Evolutionary conservation across 2,797 vertebrate genomes (phyloP), one percentile per base, ranked within the genome.

Genomic region (Delichon dasypus): DNA sequence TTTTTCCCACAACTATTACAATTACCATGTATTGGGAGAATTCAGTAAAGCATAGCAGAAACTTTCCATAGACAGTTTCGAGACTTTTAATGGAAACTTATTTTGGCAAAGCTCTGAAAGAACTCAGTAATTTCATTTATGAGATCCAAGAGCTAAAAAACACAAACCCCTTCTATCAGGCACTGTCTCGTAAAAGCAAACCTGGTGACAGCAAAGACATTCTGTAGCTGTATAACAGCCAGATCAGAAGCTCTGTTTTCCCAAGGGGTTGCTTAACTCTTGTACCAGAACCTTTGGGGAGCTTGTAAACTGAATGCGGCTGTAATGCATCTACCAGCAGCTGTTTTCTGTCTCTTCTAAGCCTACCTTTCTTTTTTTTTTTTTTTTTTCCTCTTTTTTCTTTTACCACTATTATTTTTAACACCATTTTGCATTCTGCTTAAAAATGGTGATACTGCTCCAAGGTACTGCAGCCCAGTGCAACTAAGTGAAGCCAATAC

Each of bases 181-280:
- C 14, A 0, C 57, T 89, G 85, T 40, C 53, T 94, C 0, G 0
- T 94, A 57, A 90, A 90, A 84, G 61, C 51, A 57, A 79, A 74
- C 45, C 71, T 65, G 85, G 89, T 93, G 93, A 94, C 88, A 93
- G 86, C 68, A 80, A 55, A 93, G 84, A 78, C 62, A 48, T 93
- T 79, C 82, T 13, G 0, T 78, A 55, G 62, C 65, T 93, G 70
- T 64, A 10, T 65, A 80, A 91, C 14, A 70, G 30, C 93, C 83
- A 60, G 25, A 88, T 95, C 83, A 94, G 40, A 91, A 90, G 48
- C 45, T 86, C 0, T 0, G 0, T 86, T 90, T 93, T 85, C 93
- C 73, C 55, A 11, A 47, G 32, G 27, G 50, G 29, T 89, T 91
- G 71, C 53, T 88, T 74, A 88, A 19, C 67, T 91, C 38, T 57